Base-by-base conservation (phyloP, 2,888 invertebrate species). In the Melanophora roralis region DNA sequence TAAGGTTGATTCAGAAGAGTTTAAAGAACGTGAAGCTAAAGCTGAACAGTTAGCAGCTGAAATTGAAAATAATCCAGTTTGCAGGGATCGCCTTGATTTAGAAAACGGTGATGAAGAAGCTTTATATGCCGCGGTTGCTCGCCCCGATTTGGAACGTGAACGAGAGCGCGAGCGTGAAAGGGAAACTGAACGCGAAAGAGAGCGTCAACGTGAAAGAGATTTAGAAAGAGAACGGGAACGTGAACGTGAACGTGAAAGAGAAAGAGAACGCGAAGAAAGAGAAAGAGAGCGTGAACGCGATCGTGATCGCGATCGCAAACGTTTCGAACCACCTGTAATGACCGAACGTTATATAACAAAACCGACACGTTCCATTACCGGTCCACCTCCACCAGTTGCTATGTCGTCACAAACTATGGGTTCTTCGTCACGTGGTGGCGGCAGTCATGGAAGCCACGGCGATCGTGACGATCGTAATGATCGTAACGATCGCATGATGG, bases 21-120 rank as follows among this genome's bases (percentile, higher is more conserved):
- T 94, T 85, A 94, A 94, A 82, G 90, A 90, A 79, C 90, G 90
- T 53, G 91, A 90, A 82, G 88, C 88, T 12, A 95, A 96, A 88
- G 99, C 98, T 0, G 94, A 95, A 59, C 94, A 95, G 88, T 94
- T 98, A 82, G 98, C 98, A 0, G 94, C 93, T 49, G 98, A 98
- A 91, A 99, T 99, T 81, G 98, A 98, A 88, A 94, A 92, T 86
- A 95, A 95, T 86, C 95, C 96, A 0, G 91, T 93, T 69, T 96
- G 97, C 87, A 95, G 95, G 87, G 94, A 94, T 40, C 93, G 96
- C 82, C 92, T 95, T 59, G 96, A 96, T 83, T 89, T 98, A 38
- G 98, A 98, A 91, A 98, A 98, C 90, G 97, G 96, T 0, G 97
- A 97, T 87, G 97, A 97, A 86, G 98, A 98, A 89, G 94, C 96